Evolutionary conservation across 2,113 vertebrate genomes (phyloP), one percentile per base, ranked within the genome.

Genomic region (Carollia perspicillata): DNA sequence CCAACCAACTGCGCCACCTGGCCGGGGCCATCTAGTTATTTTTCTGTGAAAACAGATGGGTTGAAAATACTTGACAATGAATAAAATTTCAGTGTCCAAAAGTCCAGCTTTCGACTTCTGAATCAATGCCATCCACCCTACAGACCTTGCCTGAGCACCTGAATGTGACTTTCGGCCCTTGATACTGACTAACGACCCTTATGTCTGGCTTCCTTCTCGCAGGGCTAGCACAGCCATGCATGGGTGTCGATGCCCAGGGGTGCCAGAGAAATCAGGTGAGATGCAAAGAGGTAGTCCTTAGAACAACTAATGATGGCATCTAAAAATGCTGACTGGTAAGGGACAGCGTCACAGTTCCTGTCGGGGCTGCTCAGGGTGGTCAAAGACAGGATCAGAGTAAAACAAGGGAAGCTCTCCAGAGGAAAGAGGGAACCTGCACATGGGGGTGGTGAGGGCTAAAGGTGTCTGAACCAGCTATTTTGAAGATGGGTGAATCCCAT

Each of bases 301-400:
- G 58, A 78, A 53, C 53, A 37, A 69, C 51, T 16, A 37, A 40
- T 28, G 42, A 14, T 16, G 3, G 26, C 58, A 22, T 35, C 86
- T 42, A 8, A 40, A 37, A 84, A n/a, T 20, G 51, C 28, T 4
- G 0, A 16, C n/a, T 4, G 6, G 22, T 28, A 13, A 18, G 8
- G 40, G 35, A 58, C 26, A 28, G 28, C 4, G 2, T 51, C 65
- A 84, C 66, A 26, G 0, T 35, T 47, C 69, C 63, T 8, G 0
- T 8, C 2, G 28, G 14, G 18, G 9, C 30, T 35, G 37, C 81
- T 85, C 6, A 0, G 17, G 42, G 13, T 1, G 0, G 33, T 20
- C 71, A 90, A 26, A 81, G 68, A 40, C 0, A 78, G 53, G 0
- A 8, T 60, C 47, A 16, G 23, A 68, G 23, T 5, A 10, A 30